Evolutionary conservation across 2,888 invertebrate genomes (phyloP).

Genomic region (Eupithecia subfuscata): DNA sequence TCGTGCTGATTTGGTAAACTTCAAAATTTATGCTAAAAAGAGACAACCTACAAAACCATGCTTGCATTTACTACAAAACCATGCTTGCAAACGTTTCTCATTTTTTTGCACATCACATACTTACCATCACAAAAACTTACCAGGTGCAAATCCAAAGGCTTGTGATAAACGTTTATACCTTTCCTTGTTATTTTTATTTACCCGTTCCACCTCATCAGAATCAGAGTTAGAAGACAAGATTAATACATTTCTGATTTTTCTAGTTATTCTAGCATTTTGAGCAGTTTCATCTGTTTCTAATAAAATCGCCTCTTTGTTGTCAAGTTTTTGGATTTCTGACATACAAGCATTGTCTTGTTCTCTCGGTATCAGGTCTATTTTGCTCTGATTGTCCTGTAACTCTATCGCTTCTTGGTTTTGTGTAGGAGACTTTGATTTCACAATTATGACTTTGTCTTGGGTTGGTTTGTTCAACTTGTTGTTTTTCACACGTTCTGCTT

Average conservation of each 20-base stretch:
- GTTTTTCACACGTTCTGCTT: neutral
- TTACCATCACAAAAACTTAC: slow-evolving; percentile 60
- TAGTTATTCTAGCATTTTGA: neutral
- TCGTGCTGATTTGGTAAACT: too few species aligned
- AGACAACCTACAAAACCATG: slow-evolving; percentile 2
- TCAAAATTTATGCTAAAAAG: too few species aligned
- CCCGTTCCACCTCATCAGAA: slow-evolving; percentile 44
- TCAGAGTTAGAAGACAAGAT: slow-evolving; percentile 62
- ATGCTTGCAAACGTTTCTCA: slow-evolving; percentile 11
- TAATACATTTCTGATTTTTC: slow-evolving; percentile 48
- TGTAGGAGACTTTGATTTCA: neutral
- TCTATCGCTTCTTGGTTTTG: neutral
- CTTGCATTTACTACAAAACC: slow-evolving; percentile 14
- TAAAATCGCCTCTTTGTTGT: neutral
- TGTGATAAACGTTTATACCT: slow-evolving; percentile 63
- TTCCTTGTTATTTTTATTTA: slow-evolving; percentile 27
- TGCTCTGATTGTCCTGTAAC: neutral
- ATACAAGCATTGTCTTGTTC: neutral
- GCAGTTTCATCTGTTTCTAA: neutral
- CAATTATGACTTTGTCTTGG: neutral
- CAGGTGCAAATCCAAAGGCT: slow-evolving; percentile 72
- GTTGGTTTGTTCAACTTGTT: neutral
- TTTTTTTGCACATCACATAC: slow-evolving; percentile 22
- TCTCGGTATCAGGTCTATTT: neutral
- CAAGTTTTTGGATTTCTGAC: neutral